Percentiles rank a stretch among this genome's conserved stretches.
Conservation (phyloP, 35 echinoderm and acorn worm genomes). For the Chiridota heheva region DNA sequence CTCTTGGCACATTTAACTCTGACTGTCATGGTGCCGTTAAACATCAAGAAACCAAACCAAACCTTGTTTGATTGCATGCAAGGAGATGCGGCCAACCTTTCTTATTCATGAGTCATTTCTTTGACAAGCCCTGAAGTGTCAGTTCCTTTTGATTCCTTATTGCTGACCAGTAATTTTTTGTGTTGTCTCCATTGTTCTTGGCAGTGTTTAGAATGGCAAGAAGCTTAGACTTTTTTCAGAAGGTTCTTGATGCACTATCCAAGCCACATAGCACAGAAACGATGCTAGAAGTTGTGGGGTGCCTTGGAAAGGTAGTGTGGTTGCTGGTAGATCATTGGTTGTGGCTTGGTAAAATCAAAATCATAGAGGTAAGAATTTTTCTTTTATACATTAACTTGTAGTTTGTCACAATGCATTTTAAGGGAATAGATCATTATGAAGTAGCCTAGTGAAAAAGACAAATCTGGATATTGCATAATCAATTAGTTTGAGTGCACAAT, state of each 20-base stretch:
- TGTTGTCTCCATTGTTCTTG: background rate
- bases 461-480: background rate
- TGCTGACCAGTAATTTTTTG: too few species aligned
- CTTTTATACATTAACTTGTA: background rate
- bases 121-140: too few species aligned
- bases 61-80: background rate
- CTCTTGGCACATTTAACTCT: too few species aligned
- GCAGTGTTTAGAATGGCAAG: slow-evolving; percentile 87
- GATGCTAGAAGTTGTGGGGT: slow-evolving; percentile 56
- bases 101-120: background rate
- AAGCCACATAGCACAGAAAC: slow-evolving; percentile 61
- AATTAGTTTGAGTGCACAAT: too few species aligned
- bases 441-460: background rate
- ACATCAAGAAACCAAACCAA: too few species aligned
- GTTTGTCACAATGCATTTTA: background rate
- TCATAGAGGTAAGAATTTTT: slow-evolving; percentile 46
- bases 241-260: slow-evolving; percentile 58
- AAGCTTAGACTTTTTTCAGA: slow-evolving; percentile 72
- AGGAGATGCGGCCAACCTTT: background rate
- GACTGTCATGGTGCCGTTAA: too few species aligned
- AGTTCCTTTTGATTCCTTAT: too few species aligned
- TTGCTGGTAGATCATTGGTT: slow-evolving; percentile 77
- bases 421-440: background rate
- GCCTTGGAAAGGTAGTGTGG: slow-evolving; percentile 66
- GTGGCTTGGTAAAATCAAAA: slow-evolving; percentile 78